Base-by-base conservation (phyloP, 2,888 invertebrate genomes). In the Calameuta idolon region DNA sequence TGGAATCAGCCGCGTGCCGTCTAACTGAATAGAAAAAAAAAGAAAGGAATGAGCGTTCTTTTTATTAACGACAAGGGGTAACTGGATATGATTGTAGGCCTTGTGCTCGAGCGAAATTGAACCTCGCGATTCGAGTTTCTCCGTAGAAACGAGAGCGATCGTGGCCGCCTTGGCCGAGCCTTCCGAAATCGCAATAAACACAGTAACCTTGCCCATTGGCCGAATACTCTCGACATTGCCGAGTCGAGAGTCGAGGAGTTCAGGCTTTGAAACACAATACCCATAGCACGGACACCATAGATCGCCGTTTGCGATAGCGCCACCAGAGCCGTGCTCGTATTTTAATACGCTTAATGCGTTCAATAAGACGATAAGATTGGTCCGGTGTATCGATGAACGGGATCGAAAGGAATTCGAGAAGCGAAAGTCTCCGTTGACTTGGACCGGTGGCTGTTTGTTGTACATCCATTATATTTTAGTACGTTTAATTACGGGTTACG, bases 401-500 rank as follows among this genome's bases (percentile, higher is more conserved):
- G 69, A 33, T 69, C 31, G 0, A 33, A 69, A 34, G 71, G 71
- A 33, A 71, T 33, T 71, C 71, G 71, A 31, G 12, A 31, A 3
- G 33, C 9, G 55, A 55, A 15, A 55, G 0, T 55, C 81, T 87
- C 87, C 83, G 86, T 87, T 85, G 86, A 87, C 84, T 84, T 82
- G 83, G 84, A 82, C 55, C 75, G 78, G 76, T 77, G 81, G 84
- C 84, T 83, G 81, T 82, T 81, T 80, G 83, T 84, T 82, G 79
- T 81, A 82, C 79, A 77, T 55, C 84, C 79, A 82, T 88, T 87
- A 85, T 87, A 86, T 85, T 88, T 88, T 87, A 88, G 84, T 86
- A 83, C 87, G 83, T 86, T 88, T 88, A 88, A 88, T 88, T 88
- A 85, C 81, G 83, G 85, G 84, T 82, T 82, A 79, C 82, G 81